Evolutionary conservation across 2,888 invertebrate genomes (phyloP), one percentile per base, ranked within the genome.

Genomic region (Diadegma fenestrale): DNA sequence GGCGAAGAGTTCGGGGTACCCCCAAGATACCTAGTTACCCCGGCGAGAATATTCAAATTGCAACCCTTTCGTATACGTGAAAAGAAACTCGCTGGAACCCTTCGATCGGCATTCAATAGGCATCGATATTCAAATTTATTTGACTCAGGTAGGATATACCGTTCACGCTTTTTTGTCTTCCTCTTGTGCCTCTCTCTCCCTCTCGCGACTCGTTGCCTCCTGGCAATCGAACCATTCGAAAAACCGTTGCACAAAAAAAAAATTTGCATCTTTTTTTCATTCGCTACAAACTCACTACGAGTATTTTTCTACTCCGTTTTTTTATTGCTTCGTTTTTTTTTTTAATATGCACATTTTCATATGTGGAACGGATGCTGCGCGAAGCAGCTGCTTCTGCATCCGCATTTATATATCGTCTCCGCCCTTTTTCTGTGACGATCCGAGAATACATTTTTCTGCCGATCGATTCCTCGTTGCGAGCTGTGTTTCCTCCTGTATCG

Each of bases 81-180:
- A 91, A 91, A 88, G 89, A 89, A 87, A 82, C 61, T 91, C 88
- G 71, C 66, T 73, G 82, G 88, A 90, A 92, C 93, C 93, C 93
- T 94, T 94, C 94, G 93, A 94, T 94, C 90, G 91, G 90, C 66
- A 93, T 93, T 94, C 93, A 94, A 94, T 94, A 91, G 93, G 93
- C 93, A 94, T 94, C 94, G 94, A 94, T 94, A 94, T 94, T 94
- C 94, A 94, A 94, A 94, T 94, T 93, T 93, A 93, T 93, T 93
- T 93, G 92, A 93, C 91, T 91, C 90, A 92, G 91, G 92, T 91
- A 84, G 80, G 69, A 69, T 82, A 68, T 85, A 66, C 68, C 84
- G 76, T 84, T 80, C 76, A 80, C 41, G 76, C 64, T 43, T 72
- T 78, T 81, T 81, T 84, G 85, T 85, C 82, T 85, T 88, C 87